These are phyloP conservation scores for Argopecten irradians DNA, from an alignment of 1,140 invertebrate species.

Conservation along the genomic window DNA sequence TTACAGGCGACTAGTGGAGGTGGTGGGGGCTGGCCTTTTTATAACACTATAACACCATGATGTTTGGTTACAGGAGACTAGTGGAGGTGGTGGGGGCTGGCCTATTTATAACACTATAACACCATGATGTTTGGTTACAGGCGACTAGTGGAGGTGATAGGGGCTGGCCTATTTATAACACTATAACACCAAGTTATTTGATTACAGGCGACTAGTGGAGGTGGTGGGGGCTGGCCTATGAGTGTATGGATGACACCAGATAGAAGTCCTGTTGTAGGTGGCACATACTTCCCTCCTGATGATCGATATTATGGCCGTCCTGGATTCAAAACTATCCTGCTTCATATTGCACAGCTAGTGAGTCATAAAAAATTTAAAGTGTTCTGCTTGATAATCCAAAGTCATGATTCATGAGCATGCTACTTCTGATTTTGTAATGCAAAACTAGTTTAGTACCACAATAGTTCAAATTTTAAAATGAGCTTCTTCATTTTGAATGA, in stretches of 20 bases:
- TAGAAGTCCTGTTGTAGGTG: slow-evolving; percentile 90
- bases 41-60: no score
- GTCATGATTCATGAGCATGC: no score
- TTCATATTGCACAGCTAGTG: slow-evolving; percentile 78
- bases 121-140: slow-evolving; percentile 70
- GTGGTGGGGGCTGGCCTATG: slow-evolving; percentile 96
- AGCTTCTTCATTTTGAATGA: no score
- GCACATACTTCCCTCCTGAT: slow-evolving; percentile 89
- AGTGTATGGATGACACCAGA: slow-evolving; percentile 94
- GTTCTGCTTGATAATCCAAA: no score
- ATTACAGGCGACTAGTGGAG: slow-evolving; percentile 85
- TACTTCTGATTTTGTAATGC: no score
- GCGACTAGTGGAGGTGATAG: slow-evolving; percentile 90
- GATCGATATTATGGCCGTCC: slow-evolving; percentile 86
- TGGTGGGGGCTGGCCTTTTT: slow-evolving; percentile 96
- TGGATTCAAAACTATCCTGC: slow-evolving; percentile 88
- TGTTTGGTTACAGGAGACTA: slow-evolving; percentile 80
- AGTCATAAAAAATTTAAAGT: not conserved
- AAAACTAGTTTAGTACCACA: no score
- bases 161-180: slow-evolving; percentile 96
- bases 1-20: slow-evolving; percentile 85
- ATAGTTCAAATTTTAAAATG: no score
- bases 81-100: slow-evolving; percentile 94
- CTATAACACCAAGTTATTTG: slow-evolving; percentile 30
- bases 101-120: no score